phyloP scores from a whole-genome alignment of 2,888 invertebrate species.

The Eurytoma californica region DNA sequence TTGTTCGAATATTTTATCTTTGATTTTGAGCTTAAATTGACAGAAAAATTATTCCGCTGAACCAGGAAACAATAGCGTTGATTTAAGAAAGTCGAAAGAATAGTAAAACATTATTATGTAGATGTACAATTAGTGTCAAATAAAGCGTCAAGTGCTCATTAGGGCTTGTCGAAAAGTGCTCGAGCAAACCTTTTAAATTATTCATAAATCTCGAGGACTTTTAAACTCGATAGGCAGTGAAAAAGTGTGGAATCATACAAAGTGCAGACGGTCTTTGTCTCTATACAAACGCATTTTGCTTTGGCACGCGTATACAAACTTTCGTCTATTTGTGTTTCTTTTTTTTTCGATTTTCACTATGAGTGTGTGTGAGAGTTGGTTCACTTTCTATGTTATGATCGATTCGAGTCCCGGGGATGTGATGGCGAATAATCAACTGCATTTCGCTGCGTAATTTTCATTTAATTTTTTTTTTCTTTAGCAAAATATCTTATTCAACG shows the following conservation, averaged over 20 bases:
- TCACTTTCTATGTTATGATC: conserved; percentile 33
- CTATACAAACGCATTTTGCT: conserved; percentile 48
- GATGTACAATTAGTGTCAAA: conserved; percentile 23
- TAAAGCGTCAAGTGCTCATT: conserved; percentile 35
- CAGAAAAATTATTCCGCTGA: not conserved
- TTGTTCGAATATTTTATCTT: conserved; percentile 32
- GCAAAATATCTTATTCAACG: conserved; percentile 52
- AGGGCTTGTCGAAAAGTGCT: conserved; percentile 37
- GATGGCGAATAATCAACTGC: conserved; percentile 37
- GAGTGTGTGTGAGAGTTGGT: conserved; percentile 15
- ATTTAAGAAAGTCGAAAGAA: conserved; percentile 3
- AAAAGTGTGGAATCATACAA: conserved; percentile 51
- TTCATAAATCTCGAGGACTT: conserved; percentile 33
- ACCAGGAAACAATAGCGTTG: not conserved
- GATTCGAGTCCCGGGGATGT: conserved; percentile 11
- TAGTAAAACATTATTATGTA: not conserved
- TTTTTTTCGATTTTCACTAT: conserved; percentile 14
- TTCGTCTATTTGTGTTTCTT: conserved; percentile 43
- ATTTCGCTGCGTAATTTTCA: conserved; percentile 4
- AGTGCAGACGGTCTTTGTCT: conserved; percentile 49
- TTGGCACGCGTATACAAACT: conserved; percentile 56
- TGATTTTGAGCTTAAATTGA: conserved; percentile 40
- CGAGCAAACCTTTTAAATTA: conserved; percentile 37
- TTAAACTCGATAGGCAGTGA: conserved; percentile 53
- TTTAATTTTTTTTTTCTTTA: conserved; percentile 43